These are phyloP conservation scores for Pyrochroa serraticornis DNA, from an alignment of 2,888 invertebrate genomes.

Conservation along the genomic window DNA sequence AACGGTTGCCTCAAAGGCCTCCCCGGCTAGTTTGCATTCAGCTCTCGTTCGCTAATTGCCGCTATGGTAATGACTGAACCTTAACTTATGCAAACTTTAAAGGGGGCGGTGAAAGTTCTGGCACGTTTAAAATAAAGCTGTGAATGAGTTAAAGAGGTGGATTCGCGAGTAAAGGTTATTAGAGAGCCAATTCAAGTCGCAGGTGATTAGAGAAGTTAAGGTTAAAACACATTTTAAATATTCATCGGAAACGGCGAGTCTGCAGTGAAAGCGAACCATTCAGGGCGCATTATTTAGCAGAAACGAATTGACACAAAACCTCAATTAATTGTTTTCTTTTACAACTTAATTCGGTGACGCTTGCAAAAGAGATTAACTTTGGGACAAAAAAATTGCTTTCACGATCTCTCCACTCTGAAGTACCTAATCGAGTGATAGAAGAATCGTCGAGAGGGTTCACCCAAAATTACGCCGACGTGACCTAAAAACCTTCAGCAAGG, in stretches of 20 bases:
- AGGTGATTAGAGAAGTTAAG: conserved; percentile 20
- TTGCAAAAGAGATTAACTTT: not conserved
- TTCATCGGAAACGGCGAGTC: not conserved
- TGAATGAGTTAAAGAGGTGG: conserved; percentile 33
- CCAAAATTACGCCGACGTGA: too few species aligned
- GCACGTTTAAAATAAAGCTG: conserved; percentile 45
- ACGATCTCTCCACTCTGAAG: not conserved
- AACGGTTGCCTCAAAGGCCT: conserved; percentile 45
- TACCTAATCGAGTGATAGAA: not conserved
- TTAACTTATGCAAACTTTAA: conserved; percentile 54
- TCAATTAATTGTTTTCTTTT: not conserved
- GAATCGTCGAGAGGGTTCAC: too few species aligned
- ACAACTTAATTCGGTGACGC: not conserved
- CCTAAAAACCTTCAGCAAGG: too few species aligned
- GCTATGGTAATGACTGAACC: conserved; percentile 42
- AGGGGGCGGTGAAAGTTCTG: conserved; percentile 46
- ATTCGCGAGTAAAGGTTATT: conserved; percentile 29
- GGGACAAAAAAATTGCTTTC: not conserved
- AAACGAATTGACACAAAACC: not conserved
- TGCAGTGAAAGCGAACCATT: not conserved
- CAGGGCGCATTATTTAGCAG: not conserved
- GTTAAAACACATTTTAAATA: conserved; percentile 14
- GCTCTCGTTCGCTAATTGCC: conserved; percentile 47
- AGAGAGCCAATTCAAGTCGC: conserved; percentile 30
- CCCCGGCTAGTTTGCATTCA: conserved; percentile 52